Evolutionary conservation across 2,113 vertebrate species (phyloP).

Genomic region (Tenrec ecaudatus): DNA sequence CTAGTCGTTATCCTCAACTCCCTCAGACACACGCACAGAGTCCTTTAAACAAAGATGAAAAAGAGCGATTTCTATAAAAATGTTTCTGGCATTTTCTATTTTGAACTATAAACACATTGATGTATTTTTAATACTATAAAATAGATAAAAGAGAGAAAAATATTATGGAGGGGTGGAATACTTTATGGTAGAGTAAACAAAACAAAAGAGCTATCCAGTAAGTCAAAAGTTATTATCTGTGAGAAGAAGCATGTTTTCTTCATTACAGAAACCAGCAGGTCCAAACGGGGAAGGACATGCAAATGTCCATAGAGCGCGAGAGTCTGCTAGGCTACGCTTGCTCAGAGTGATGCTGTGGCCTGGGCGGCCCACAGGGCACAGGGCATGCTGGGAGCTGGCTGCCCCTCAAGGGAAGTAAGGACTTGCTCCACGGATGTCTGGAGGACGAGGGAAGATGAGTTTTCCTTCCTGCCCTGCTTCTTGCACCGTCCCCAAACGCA

Average conservation of each 20-base stretch:
- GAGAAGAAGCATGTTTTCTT: constrained; percentile 60
- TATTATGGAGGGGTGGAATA: constrained; percentile 70
- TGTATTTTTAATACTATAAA: constrained; percentile 73
- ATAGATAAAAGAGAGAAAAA: constrained; percentile 75
- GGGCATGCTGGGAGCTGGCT: neutral
- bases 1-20: neutral
- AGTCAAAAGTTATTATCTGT: constrained; percentile 71
- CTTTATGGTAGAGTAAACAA: constrained; percentile 75
- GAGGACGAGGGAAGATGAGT: neutral
- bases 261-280: constrained; percentile 61
- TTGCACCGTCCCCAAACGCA: neutral
- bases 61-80: constrained; percentile 72
- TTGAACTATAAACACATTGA: constrained; percentile 72
- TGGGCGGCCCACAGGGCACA: neutral
- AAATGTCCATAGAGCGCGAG: neutral
- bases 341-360: neutral
- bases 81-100: constrained; percentile 74
- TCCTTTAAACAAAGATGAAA: constrained; percentile 68
- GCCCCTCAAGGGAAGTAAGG: too few relatives aligned
- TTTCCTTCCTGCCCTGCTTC: neutral
- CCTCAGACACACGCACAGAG: neutral
- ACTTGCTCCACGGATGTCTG: neutral
- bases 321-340: neutral
- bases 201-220: constrained; percentile 65
- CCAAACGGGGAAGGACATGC: neutral